These are phyloP conservation scores for Aphaenogaster rudis DNA, from an alignment of 1,140 invertebrate species.

Conservation along the genomic window DNA sequence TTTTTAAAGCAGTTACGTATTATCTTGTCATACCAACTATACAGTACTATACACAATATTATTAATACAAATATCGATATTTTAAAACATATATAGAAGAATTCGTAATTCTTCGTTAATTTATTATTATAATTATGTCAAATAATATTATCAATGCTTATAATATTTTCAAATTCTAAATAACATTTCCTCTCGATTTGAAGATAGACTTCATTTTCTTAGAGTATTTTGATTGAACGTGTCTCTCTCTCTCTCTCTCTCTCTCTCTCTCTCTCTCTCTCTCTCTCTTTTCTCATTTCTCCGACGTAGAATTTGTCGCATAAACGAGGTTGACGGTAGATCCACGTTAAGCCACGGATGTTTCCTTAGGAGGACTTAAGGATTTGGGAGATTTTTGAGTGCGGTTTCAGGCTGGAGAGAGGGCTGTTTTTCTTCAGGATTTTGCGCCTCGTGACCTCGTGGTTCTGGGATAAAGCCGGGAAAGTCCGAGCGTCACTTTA, in stretches of 20 bases:
- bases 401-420: conserved; percentile 48
- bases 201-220: neutral
- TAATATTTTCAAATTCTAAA: neutral
- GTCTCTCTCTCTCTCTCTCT: conserved; percentile 20
- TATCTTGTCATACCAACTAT: neutral
- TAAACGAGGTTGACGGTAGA: conserved; percentile 50
- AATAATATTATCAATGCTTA: neutral
- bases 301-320: conserved; percentile 41
- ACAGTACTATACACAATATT: neutral
- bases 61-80: neutral
- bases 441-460: conserved; percentile 48
- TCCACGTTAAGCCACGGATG: conserved; percentile 50
- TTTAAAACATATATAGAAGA: neutral
- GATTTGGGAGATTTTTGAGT: conserved; percentile 62
- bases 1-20: neutral
- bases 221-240: conserved; percentile 18
- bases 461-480: conserved; percentile 25
- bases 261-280: conserved; percentile 16
- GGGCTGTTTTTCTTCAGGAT: conserved; percentile 60
- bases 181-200: neutral
- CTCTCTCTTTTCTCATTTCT: conserved; percentile 30
- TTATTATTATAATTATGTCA: neutral
- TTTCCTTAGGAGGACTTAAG: conserved; percentile 60
- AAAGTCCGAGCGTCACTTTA: conserved; percentile 37
- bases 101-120: neutral